Base-by-base conservation (phyloP, 2,888 invertebrate genomes). In the Pinctada fucata region DNA sequence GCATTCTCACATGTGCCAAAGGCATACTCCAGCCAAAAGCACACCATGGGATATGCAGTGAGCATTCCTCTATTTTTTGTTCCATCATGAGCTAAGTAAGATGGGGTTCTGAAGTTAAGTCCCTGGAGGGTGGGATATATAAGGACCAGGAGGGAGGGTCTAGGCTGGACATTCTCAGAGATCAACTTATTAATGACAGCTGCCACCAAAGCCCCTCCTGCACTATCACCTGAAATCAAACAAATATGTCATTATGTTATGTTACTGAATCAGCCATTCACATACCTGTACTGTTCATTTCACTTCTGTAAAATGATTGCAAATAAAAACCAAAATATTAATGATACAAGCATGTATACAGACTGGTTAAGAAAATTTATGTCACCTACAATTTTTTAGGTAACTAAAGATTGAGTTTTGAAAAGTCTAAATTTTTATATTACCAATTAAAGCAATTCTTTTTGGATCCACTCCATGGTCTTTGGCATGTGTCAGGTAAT, bases 21-120 rank as follows among this genome's bases (percentile, higher is more conserved):
- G 0, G 83, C 81, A 71, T 87, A 86, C 6, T 72, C 45, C 45
- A 86, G 69, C 85, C 83, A 84, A 69, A 81, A 85, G 3, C 52
- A 45, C 3, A 83, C 69, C 77, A 87, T 82, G 2, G 68, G 58
- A 4, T 82, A 67, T 71, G 82, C 82, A n/a, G 76, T 79, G 0
- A 83, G 49, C 16, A 79, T 63, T 3, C 82, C 79, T 31, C 84
- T 82, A n/a, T 83, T 66, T 31, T 45, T 45, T 49, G 49, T 65
- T n/a, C 63, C 45, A 1, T 65, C 49, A 69, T 75, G 8, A 8
- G 45, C 31, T 6, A 80, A 47, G 80, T 90, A 86, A 3, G 85
- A 83, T 2, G 89, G 88, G 16, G 88, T 83, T 74, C 87, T 85
- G 78, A 92, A 90, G 79, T 91, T 89, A 80, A 92, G 87, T 13